phyloP scores from a whole-genome alignment of 2,888 invertebrate species.

The Unio delphinus region DNA sequence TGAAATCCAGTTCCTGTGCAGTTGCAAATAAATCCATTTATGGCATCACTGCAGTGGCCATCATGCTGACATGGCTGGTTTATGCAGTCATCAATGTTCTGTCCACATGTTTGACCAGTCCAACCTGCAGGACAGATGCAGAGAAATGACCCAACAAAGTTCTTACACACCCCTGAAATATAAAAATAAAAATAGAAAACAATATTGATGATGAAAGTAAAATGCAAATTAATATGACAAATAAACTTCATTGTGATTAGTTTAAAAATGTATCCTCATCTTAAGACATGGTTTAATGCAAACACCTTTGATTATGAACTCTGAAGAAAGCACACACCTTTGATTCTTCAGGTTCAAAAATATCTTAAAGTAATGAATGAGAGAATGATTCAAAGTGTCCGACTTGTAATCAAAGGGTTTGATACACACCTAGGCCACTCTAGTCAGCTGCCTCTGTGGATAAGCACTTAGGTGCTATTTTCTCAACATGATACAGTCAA shows the following conservation, averaged over 20 bases:
- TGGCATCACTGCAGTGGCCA: constrained; percentile 44
- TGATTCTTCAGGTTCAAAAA: not conserved
- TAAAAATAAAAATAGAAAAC: not conserved
- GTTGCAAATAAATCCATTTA: constrained; percentile 41
- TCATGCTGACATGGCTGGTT: constrained; percentile 50
- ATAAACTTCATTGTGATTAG: no score
- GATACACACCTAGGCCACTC: no score
- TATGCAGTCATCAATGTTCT: constrained; percentile 50
- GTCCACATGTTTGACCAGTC: constrained; percentile 56
- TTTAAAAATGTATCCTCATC: no score
- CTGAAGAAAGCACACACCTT: not conserved
- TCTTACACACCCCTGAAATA: constrained; percentile 45
- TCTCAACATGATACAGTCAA: no score
- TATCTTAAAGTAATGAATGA: not conserved
- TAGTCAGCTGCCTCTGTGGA: no score
- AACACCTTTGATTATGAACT: not conserved
- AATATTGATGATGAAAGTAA: no score
- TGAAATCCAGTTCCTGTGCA: constrained; percentile 51
- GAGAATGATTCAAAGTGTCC: no score
- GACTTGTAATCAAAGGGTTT: no score
- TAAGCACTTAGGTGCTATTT: no score
- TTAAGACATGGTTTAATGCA: no score
- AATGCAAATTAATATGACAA: not conserved
- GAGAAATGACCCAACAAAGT: constrained; percentile 43
- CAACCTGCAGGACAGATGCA: constrained; percentile 57